Evolutionary conservation across 2,113 vertebrate species (phyloP).

Genomic region (Cheilinus undulatus): DNA sequence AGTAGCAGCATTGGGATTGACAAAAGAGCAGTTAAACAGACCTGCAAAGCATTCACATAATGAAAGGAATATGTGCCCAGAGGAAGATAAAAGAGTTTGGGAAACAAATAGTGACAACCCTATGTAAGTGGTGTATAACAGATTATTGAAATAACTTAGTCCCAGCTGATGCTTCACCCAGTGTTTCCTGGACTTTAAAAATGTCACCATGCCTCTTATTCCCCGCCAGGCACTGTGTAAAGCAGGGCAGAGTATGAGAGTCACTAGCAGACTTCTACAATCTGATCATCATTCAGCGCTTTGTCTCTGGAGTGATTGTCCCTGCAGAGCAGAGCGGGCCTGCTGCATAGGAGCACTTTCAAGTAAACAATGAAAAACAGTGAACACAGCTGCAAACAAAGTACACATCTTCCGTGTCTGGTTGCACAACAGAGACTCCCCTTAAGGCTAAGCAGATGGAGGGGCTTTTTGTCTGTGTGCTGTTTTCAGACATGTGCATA

Average conservation of each 20-base stretch:
- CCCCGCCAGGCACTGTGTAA: conserved; percentile 46
- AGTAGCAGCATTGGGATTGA: conserved; percentile 62
- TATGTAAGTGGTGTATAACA: neutral
- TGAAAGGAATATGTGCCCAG: conserved; percentile 12
- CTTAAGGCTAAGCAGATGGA: conserved; percentile 16
- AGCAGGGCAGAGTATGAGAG: conserved; percentile 34
- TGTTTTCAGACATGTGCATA: conserved; percentile 12
- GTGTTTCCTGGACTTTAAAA: conserved; percentile 32
- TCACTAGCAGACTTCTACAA: conserved; percentile 53
- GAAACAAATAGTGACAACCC: neutral
- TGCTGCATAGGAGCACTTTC: conserved; percentile 70
- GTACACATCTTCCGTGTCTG: conserved; percentile 29
- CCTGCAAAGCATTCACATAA: conserved; percentile 51
- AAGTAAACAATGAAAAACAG: conserved; percentile 68
- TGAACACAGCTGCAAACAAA: conserved; percentile 50
- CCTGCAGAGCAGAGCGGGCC: conserved; percentile 60
- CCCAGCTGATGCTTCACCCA: conserved; percentile 24
- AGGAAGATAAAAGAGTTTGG: neutral
- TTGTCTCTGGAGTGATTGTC: conserved; percentile 58
- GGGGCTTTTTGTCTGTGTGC: conserved; percentile 29
- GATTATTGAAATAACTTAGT: neutral
- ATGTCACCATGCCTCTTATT: conserved; percentile 11
- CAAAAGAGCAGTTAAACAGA: conserved; percentile 40
- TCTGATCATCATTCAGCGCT: conserved; percentile 31
- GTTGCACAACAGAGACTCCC: conserved; percentile 27